A percentile compares a stretch with the other conserved stretches of the same genome.
phyloP scores from a whole-genome alignment of 2,888 invertebrate genomes.

The Pemphredon lugubris region DNA sequence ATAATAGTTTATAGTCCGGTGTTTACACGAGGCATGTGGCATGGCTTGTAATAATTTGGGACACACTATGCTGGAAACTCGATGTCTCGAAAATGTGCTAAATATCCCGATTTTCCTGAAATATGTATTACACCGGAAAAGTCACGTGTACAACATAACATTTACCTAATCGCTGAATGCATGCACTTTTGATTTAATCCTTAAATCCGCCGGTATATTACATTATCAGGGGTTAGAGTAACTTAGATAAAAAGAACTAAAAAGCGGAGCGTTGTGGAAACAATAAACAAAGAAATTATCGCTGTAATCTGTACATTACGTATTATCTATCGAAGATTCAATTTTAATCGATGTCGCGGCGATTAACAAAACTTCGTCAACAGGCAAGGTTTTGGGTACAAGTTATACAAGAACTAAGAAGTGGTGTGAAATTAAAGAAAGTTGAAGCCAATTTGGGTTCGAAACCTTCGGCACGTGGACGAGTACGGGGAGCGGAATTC shows the following conservation, averaged over 20 bases:
- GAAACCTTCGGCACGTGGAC: constrained; percentile 50
- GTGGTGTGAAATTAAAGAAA: constrained; percentile 96
- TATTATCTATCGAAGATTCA: no score
- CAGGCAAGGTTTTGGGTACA: constrained; percentile 97
- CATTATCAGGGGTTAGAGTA: no score
- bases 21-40: constrained; percentile 32
- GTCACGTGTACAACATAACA: no score
- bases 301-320: no score
- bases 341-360: not conserved
- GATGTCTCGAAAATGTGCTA: no score
- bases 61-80: not conserved
- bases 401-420: constrained; percentile 94
- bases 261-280: no score
- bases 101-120: not conserved
- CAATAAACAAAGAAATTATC: no score
- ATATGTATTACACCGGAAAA: no score
- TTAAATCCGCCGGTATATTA: no score
- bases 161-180: not conserved
- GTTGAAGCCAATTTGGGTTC: constrained; percentile 78
- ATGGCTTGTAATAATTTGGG: constrained; percentile 16
- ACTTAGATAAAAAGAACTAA: no score
- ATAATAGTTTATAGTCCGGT: constrained; percentile 9
- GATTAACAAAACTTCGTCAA: constrained; percentile 27
- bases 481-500: constrained; percentile 91
- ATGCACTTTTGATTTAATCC: no score